Evolutionary conservation across 2,888 invertebrate genomes (phyloP), one percentile per base, ranked within the genome.

Genomic region (Diogma glabrata): DNA sequence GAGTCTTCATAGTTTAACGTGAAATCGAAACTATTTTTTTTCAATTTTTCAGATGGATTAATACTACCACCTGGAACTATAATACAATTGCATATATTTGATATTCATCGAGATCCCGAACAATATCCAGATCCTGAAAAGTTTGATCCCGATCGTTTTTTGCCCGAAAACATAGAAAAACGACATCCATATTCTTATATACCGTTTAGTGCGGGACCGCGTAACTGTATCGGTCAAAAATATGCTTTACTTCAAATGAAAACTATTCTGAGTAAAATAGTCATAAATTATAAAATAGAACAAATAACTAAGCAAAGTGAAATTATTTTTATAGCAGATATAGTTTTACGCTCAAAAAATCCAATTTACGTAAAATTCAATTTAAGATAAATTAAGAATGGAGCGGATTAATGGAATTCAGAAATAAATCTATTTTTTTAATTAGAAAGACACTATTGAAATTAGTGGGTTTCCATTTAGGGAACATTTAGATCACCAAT

Each of bases 161-260:
- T 80, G 30, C 46, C 46, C 16, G 26, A 46, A 9, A 75, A 75
- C 57, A 63, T 68, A 9, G 53, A 60, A 2, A 63, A 65, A 19
- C 69, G 81, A 24, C 81, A 83, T 66, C 78, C 79, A 0, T 83
- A 75, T 56, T 72, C 77, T 0, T 83, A 75, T 60, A 72, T 82
- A 52, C 82, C 82, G 0, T 83, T 83, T 55, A 82, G 82, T 43
- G 20, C 43, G 12, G 43, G 43, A 3, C 43, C 12, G 14, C 43
- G 43, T 14, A 43, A 43, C 23, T 43, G 43, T 43, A n/a, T n/a
- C 16, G 43, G 43, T 7, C 43, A 43, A 43, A 43, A 43, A 12
- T 43, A 22, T 43, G 43, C 43, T 4, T 9, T 43, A 14, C 7
- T 43, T 3, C 22, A 43, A 22, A 43, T 43, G 12, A 43, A 43